Percentiles rank a stretch among this genome's conserved stretches.
phyloP scores from a whole-genome alignment of 2,797 vertebrate species.

The Chiloscyllium punctatum region DNA sequence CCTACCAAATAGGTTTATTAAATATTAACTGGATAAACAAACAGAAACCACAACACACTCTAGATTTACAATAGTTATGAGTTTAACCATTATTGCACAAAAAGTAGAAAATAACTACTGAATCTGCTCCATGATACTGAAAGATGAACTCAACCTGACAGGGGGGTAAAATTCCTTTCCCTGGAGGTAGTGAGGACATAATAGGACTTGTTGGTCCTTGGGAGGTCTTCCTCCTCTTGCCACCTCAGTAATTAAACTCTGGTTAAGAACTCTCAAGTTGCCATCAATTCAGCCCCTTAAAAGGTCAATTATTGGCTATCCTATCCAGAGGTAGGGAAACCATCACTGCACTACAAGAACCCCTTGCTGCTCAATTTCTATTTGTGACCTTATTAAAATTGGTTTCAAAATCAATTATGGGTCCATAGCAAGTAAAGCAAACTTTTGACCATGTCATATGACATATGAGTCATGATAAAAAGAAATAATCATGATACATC shows the following conservation, averaged over 20 bases:
- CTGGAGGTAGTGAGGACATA: too few species aligned
- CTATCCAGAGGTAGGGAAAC: too few species aligned
- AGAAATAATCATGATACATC: neutral
- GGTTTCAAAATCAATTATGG: neutral
- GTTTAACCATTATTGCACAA: neutral
- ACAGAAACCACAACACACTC: neutral
- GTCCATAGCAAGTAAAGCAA: neutral
- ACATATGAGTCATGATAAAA: neutral
- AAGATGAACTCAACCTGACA: neutral
- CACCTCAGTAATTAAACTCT: too few species aligned
- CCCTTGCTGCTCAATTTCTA: neutral
- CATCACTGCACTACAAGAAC: too few species aligned
- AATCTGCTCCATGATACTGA: neutral
- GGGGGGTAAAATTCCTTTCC: too few species aligned
- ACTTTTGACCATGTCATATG: neutral
- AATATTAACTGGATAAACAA: neutral
- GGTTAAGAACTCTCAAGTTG: too few species aligned
- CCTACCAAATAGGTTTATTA: neutral
- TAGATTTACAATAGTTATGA: neutral
- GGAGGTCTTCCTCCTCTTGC: too few species aligned
- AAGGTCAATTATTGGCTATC: too few species aligned
- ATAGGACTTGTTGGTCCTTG: too few species aligned
- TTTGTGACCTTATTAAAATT: neutral
- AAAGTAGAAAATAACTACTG: neutral
- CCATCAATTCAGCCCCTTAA: too few species aligned